Evolutionary conservation across 2,797 vertebrate genomes (phyloP).

Genomic region (Sardinella longiceps): DNA sequence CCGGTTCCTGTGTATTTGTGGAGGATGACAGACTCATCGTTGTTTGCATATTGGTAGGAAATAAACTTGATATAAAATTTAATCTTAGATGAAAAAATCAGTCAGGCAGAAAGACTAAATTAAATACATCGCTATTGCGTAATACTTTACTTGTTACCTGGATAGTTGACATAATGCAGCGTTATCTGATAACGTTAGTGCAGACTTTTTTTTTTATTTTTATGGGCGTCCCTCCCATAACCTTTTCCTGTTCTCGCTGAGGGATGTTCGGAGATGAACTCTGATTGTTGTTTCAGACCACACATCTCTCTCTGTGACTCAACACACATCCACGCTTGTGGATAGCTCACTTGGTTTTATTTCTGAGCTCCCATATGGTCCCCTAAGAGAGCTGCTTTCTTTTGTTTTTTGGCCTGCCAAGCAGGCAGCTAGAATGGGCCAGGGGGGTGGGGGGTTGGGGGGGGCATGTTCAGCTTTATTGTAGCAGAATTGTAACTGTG

Average conservation of each 20-base stretch:
- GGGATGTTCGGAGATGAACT: constrained; percentile 36
- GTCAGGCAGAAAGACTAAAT: background rate
- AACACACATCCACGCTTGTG: constrained; percentile 9
- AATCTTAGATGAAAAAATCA: background rate
- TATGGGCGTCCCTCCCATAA: background rate
- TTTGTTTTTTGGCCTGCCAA: background rate
- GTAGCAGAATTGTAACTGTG: constrained; percentile 22
- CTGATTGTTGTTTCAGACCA: constrained; percentile 17
- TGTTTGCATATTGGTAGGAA: background rate
- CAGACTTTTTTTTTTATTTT: background rate
- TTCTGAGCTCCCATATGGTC: background rate
- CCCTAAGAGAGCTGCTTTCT: background rate
- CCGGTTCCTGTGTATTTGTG: background rate
- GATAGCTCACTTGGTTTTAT: constrained; percentile 26
- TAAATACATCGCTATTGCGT: background rate
- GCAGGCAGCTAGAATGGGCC: too few relatives aligned
- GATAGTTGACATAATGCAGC: background rate
- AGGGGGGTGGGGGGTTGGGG: background rate
- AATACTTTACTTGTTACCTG: background rate
- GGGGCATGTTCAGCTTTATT: background rate
- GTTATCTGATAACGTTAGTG: background rate
- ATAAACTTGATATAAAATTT: background rate
- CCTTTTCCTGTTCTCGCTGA: background rate
- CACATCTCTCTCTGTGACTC: constrained; percentile 25
- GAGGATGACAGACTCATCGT: background rate